phyloP scores from a whole-genome alignment of 2,797 vertebrate genomes.

The Channallabes apus region DNA sequence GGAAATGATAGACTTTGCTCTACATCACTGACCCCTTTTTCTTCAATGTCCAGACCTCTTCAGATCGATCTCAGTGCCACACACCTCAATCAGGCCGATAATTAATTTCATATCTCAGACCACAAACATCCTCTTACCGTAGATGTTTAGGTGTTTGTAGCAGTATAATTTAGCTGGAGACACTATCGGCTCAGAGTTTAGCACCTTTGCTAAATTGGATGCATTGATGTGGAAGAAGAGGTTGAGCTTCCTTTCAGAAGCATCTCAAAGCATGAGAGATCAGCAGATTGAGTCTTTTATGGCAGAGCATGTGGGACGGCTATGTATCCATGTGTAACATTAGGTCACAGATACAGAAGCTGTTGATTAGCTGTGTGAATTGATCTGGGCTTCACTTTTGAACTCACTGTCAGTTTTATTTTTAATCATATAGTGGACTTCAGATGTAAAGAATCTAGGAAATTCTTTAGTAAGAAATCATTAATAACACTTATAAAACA shows the following conservation, averaged over 20 bases:
- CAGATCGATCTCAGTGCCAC: constrained; percentile 57
- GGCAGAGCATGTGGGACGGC: constrained; percentile 36
- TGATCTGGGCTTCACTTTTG: constrained; percentile 21
- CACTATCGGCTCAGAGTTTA: constrained; percentile 56
- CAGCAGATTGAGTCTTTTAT: constrained; percentile 51
- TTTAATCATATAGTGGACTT: neutral
- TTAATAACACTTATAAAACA: neutral
- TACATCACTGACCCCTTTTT: constrained; percentile 59
- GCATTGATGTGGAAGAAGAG: constrained; percentile 79
- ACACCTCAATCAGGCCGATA: constrained; percentile 58
- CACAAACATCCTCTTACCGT: constrained; percentile 3
- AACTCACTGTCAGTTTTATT: neutral
- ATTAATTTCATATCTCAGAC: constrained; percentile 61
- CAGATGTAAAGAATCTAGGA: neutral
- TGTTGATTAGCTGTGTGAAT: constrained; percentile 51
- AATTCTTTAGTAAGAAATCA: neutral
- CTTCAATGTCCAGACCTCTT: constrained; percentile 56
- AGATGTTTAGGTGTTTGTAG: constrained; percentile 45
- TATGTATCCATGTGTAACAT: constrained; percentile 43
- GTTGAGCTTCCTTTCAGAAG: constrained; percentile 62
- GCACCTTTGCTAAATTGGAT: constrained; percentile 80
- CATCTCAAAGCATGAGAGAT: constrained; percentile 48
- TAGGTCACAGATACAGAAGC: constrained; percentile 44
- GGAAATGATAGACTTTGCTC: constrained; percentile 62
- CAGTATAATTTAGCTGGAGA: constrained; percentile 9